Evolutionary conservation across 2,888 invertebrate genomes (phyloP), one percentile per base, ranked within the genome.

Genomic region (Nomada goodeniana): DNA sequence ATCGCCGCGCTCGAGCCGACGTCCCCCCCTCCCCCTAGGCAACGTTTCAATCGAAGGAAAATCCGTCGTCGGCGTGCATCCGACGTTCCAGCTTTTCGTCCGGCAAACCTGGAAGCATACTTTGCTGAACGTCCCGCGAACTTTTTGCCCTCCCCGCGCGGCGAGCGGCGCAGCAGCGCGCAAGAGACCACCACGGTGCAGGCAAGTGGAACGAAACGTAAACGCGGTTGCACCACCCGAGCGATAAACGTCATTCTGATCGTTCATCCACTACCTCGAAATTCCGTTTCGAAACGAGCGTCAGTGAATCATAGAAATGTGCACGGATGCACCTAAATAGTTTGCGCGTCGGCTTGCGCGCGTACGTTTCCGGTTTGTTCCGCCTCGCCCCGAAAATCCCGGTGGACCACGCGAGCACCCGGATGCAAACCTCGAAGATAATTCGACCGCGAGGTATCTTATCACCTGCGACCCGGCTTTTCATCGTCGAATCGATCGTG

Each of bases 351-450:
- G 20, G 5, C 53, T 29, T 23, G 60, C 26, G 47, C 23, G 47
- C 74, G 80, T 67, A 76, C 76, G 80, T 76, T 80, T 76, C 69
- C 26, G 47, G 52, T 50, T 50, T 23, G 63, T 68, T 69, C 70
- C 50, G 47, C 15, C 10, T 47, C 47, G 47, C 47, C 13, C 15
- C 2, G 47, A 47, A 47, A 47, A 13, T 10, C 36, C 36, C 7
- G 0, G 13, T 13, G 47, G 13, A 47, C 13, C 10, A 26, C 15
- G 23, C 5, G 36, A 7, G 47, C 10, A 15, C 15, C 3, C 47
- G 47, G 47, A 11, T 1, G 10, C 13, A 11, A 2, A 10, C 3
- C 47, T 47, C 15, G 2, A 15, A 13, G 47, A 9, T 20, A 53
- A 5, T 53, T 53, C 53, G 23, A 52, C n/a, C n/a, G 57, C n/a